phyloP scores from a whole-genome alignment of 2,113 vertebrate species.

The Sinocyclocheilus anophthalmus region DNA sequence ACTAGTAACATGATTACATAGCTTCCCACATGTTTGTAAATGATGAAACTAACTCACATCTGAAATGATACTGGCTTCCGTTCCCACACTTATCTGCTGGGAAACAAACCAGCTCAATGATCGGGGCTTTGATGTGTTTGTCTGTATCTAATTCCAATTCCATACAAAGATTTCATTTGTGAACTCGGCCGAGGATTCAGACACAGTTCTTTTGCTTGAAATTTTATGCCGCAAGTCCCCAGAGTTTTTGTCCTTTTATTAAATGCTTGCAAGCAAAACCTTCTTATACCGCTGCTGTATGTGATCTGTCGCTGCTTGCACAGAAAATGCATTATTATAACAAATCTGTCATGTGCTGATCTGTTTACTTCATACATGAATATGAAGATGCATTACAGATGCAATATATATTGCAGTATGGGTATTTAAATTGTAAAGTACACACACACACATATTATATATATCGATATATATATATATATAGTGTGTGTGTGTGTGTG shows the following conservation, averaged over 20 bases:
- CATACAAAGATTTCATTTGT: conserved; percentile 55
- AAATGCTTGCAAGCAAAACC: conserved; percentile 21
- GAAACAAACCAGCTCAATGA: conserved; percentile 69
- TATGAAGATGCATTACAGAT: neutral
- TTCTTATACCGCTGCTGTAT: neutral
- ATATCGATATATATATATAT: too few relatives aligned
- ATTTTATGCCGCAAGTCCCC: neutral
- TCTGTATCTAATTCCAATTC: conserved; percentile 72
- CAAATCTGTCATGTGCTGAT: neutral
- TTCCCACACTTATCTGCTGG: conserved; percentile 67
- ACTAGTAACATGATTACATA: conserved; percentile 66
- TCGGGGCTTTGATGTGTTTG: conserved; percentile 71
- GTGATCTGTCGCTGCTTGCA: neutral
- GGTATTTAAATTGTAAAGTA: too few relatives aligned
- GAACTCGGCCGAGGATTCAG: conserved; percentile 55
- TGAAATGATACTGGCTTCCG: conserved; percentile 63
- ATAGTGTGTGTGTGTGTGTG: too few relatives aligned
- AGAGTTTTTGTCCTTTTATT: conserved; percentile 34
- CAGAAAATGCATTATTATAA: neutral
- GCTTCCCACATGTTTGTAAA: conserved; percentile 58
- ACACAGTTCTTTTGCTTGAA: neutral
- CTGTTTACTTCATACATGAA: neutral
- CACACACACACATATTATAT: too few relatives aligned
- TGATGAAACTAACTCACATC: conserved; percentile 70
- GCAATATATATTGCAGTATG: too few relatives aligned